Evolutionary conservation across 1,140 invertebrate genomes (phyloP).

Genomic region (Sitophilus oryzae): DNA sequence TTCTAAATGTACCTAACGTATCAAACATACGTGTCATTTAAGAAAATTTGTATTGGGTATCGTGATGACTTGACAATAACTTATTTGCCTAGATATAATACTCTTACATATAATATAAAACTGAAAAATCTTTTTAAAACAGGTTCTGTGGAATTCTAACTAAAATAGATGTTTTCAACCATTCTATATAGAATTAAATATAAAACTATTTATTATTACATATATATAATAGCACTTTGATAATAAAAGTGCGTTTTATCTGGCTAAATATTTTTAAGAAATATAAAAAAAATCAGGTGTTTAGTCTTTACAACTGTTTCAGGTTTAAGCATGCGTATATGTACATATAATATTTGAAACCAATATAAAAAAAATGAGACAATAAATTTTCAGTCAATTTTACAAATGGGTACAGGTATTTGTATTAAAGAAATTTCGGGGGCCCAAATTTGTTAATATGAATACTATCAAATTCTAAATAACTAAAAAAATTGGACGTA

Average conservation of each 20-base stretch:
- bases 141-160: too few species aligned
- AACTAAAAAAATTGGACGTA: conserved; percentile 1
- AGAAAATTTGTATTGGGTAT: neutral
- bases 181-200: too few species aligned
- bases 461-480: neutral
- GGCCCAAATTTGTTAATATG: conserved; percentile 8
- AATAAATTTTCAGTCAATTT: conserved; percentile 23
- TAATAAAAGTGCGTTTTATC: too few species aligned
- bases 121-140: too few species aligned
- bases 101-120: neutral
- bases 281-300: too few species aligned
- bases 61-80: neutral
- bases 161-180: too few species aligned
- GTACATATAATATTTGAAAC: too few species aligned
- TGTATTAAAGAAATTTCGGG: conserved; percentile 5
- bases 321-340: conserved; percentile 4
- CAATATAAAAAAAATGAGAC: conserved; percentile 9
- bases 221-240: too few species aligned
- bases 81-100: neutral
- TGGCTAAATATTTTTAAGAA: too few species aligned
- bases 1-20: neutral
- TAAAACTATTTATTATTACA: too few species aligned
- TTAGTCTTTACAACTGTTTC: neutral
- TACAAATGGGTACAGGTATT: conserved; percentile 1
- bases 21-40: neutral